Evolutionary conservation across 2,888 invertebrate genomes (phyloP), one percentile per base, ranked within the genome.

Genomic region (Amblyjoppa fuscipennis): DNA sequence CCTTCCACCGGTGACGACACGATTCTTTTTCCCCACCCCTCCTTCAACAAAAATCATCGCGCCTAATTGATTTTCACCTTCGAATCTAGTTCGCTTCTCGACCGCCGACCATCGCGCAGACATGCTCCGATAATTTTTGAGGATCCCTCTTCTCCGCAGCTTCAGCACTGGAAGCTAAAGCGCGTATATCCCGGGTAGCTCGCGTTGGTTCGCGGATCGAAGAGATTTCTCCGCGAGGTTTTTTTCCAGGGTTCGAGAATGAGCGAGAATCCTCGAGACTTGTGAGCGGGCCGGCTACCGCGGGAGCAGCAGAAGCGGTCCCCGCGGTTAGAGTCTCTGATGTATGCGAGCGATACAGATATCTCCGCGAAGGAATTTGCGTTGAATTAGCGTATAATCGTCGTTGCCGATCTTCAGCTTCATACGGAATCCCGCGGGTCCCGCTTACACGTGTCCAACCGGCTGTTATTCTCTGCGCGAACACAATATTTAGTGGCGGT

Each of bases 361-460:
- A 93, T 93, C 93, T 92, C 90, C 89, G 90, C 90, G 89, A 90
- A 93, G 92, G 93, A 93, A 94, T 94, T 93, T 92, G 93, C 93
- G 94, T 93, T 93, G 93, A 94, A 94, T 94, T 93, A 94, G 93
- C 94, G 94, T 93, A 93, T 93, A 94, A 94, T 94, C 94, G 93
- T 91, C 89, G 92, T 90, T 87, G 91, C 91, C 94, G 93, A 94
- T 94, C 94, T 93, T 91, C 90, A 81, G 86, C 88, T 88, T 91
- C 92, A 92, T 93, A 91, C 92, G 93, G 93, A 93, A 93, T 93
- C 93, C 91, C 92, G 92, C 92, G 91, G 90, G 87, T 85, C 91
- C 92, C 91, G 92, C 91, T 93, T 93, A 93, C 93, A 93, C 93
- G 94, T 93, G 93, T 93, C 93, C 92, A 87, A 90, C 91, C 90